Conservation (phyloP, 2,888 invertebrate genomes). For the Caenorhabditis imperialis region DNA sequence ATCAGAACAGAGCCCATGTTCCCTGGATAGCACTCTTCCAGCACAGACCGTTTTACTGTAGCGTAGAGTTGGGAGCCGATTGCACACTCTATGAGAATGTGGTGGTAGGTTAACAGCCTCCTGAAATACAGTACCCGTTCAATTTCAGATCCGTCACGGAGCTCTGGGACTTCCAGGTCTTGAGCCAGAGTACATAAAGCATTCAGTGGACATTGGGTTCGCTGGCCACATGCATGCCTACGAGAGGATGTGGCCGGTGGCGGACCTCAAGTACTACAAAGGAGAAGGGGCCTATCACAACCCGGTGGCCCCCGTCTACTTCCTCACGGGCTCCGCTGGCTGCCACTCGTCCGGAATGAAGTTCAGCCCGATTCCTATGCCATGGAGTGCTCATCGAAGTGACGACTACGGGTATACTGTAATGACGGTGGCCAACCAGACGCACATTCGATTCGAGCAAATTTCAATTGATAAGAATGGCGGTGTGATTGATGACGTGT, state of each 20-base stretch:
- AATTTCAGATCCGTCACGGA: constrained; percentile 75
- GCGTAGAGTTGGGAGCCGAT: constrained; percentile 80
- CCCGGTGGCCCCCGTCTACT: constrained; percentile 89
- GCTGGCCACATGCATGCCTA: constrained; percentile 99
- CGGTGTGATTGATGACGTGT: constrained; percentile 41
- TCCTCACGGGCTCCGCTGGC: constrained; percentile 87
- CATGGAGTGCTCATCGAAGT: constrained; percentile 60
- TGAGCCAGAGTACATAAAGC: constrained; percentile 87
- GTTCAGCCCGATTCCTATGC: constrained; percentile 57
- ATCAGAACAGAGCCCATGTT: constrained; percentile 29
- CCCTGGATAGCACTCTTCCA: constrained; percentile 90
- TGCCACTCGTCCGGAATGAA: constrained; percentile 64
- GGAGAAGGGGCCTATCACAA: constrained; percentile 83
- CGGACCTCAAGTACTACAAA: constrained; percentile 46
- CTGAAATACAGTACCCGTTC: too few relatives aligned
- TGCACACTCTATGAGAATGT: constrained; percentile 77
- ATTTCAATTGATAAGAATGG: constrained; percentile 80
- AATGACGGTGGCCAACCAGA: constrained; percentile 84
- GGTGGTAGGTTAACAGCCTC: constrained; percentile 56
- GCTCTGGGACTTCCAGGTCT: constrained; percentile 80
- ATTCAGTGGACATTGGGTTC: constrained; percentile 90
- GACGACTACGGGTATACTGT: constrained; percentile 92
- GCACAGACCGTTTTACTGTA: constrained; percentile 92
- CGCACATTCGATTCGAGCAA: constrained; percentile 91
- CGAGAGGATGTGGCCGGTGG: constrained; percentile 89